These are phyloP conservation scores for Peromyscus leucopus DNA, from an alignment of 2,113 vertebrate genomes.

Conservation along the genomic window DNA sequence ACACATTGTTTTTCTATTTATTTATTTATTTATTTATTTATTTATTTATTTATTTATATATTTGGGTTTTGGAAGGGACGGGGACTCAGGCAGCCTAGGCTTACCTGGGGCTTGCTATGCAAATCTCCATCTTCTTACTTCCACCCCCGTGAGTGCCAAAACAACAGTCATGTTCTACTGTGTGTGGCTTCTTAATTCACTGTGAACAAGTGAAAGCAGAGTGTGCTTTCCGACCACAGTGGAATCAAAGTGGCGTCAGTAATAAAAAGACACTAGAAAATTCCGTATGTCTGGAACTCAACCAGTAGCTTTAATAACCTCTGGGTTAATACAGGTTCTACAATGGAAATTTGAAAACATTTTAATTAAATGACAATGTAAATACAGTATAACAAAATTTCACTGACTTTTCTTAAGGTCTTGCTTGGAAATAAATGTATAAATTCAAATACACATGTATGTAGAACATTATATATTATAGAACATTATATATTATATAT, in stretches of 20 bases:
- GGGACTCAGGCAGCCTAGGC: neutral
- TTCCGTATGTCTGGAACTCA: constrained; percentile 13
- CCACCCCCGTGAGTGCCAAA: no score
- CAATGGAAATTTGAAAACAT: constrained; percentile 24
- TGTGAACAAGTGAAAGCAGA: constrained; percentile 42
- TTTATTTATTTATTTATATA: neutral
- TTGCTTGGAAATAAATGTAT: neutral
- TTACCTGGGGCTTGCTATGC: neutral
- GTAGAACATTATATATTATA: neutral
- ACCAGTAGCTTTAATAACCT: constrained; percentile 34
- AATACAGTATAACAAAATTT: neutral
- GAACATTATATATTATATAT: neutral
- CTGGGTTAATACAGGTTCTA: constrained; percentile 32
- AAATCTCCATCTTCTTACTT: neutral
- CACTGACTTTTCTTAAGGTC: neutral
- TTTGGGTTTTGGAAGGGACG: neutral
- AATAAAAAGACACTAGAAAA: neutral
- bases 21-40: neutral
- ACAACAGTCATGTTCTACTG: neutral
- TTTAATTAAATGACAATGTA: constrained; percentile 41
- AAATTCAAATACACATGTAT: neutral
- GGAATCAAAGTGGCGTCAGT: constrained; percentile 42
- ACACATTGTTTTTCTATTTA: neutral
- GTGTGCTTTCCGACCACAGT: neutral
- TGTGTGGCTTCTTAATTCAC: neutral